Base-by-base conservation (phyloP, 2,888 invertebrate genomes). In the Volucella bombylans region DNA sequence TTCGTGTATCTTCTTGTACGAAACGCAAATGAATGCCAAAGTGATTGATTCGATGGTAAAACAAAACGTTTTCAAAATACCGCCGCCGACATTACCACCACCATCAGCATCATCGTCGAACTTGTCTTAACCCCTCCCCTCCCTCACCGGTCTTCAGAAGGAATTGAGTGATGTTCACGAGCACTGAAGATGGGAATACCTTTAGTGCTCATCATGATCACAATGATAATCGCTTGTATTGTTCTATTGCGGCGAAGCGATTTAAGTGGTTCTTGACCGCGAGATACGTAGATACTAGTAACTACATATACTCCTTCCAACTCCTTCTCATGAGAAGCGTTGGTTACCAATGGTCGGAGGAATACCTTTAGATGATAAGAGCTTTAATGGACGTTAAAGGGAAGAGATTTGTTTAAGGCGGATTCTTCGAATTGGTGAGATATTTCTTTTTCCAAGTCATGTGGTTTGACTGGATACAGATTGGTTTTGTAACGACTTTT, bases 261-360 rank as follows among this genome's bases (percentile, higher is more conserved):
- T 77, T 76, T 76, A 77, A 81, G 85, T 85, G 85, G 81, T 85
- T 85, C 80, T 81, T 81, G 81, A 81, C 77, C 85, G 68, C 81
- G 31, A 31, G 31, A 31, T 6, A 31, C 31, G 6, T 4, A 31
- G 6, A 31, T 31, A 6, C 23, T 1, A 23, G 23, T 23, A 23
- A 23, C 23, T 23, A 23, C 6, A 6, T 6, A 31, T 31, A 31
- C 31, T 31, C 6, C 31, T 31, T 31, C 31, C 31, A 31, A 31
- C 31, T 31, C 31, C 31, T 61, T 47, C 80, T 69, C 77, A 68
- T 79, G 57, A 68, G 57, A 81, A 69, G 76, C 52, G 61, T 73
- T 61, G 81, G 72, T 6, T 31, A 31, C 31, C 31, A 31, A 31
- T 31, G 31, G 6, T 31, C 31, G 31, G 31, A 31, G 31, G 31